Conservation (phyloP, 2,113 vertebrate genomes). For the Azemiops feae region DNA sequence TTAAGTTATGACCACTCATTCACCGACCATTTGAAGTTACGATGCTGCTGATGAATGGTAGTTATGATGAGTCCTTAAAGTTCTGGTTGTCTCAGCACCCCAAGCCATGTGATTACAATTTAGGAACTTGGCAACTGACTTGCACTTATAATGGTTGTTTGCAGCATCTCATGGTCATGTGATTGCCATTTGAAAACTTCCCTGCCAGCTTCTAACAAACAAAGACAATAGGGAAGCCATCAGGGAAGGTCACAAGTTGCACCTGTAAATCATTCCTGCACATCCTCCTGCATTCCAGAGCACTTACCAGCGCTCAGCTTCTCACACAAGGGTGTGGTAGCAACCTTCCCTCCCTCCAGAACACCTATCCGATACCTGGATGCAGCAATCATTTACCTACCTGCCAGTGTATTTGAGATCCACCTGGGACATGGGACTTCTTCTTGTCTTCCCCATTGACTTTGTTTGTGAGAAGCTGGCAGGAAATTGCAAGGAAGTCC, state of each 20-base stretch:
- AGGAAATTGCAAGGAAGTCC: background rate
- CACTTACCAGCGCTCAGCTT: background rate
- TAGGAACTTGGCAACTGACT: background rate
- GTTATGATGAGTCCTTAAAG: background rate
- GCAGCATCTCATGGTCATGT: background rate
- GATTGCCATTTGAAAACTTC: background rate
- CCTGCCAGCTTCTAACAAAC: background rate
- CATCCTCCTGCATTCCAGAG: background rate
- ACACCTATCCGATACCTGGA: background rate
- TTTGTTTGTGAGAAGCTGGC: background rate
- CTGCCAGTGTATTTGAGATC: background rate
- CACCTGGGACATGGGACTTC: background rate
- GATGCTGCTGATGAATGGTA: background rate
- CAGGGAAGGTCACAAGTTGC: background rate
- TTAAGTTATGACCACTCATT: background rate
- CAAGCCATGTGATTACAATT: background rate
- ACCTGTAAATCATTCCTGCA: background rate
- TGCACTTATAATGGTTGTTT: background rate
- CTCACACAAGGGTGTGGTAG: background rate
- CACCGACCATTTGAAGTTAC: background rate
- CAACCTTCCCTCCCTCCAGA: background rate
- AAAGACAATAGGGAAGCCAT: background rate
- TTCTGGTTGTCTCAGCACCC: background rate
- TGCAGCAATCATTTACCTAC: background rate
- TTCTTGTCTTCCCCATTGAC: background rate